Conservation (phyloP, 2,888 invertebrate genomes). For the Podabrus alpinus region DNA sequence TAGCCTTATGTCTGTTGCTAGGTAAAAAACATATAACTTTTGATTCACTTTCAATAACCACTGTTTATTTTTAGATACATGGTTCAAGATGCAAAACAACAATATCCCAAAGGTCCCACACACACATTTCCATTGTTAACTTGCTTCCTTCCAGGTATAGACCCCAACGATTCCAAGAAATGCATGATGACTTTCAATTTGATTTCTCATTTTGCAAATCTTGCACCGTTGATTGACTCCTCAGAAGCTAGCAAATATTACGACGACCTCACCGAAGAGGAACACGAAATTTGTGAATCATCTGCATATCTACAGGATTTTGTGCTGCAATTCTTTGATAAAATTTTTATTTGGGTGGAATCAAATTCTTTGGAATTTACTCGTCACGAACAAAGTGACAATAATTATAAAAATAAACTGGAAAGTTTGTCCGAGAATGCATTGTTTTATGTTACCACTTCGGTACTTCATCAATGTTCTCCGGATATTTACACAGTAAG, state of each 20-base stretch:
- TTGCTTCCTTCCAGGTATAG: constrained; percentile 84
- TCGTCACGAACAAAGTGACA: constrained; percentile 65
- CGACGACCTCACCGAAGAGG: constrained; percentile 76
- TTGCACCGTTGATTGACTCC: constrained; percentile 85
- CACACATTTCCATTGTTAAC: constrained; percentile 82
- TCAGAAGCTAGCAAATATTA: constrained; percentile 73
- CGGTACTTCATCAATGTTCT: constrained; percentile 75
- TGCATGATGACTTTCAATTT: constrained; percentile 78
- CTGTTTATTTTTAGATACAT: constrained; percentile 43
- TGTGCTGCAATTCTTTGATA: constrained; percentile 81
- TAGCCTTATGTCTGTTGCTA: constrained; percentile 70
- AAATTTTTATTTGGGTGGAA: constrained; percentile 72
- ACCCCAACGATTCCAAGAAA: constrained; percentile 84
- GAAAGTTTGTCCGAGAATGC: constrained; percentile 75
- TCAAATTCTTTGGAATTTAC: constrained; percentile 71
- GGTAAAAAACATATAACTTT: constrained; percentile 45
- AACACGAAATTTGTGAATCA: constrained; percentile 74
- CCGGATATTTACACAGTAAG: constrained; percentile 61
- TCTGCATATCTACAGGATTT: constrained; percentile 90
- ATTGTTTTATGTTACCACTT: constrained; percentile 67
- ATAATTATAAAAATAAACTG: constrained; percentile 63
- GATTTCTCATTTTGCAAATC: constrained; percentile 73
- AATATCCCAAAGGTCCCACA: constrained; percentile 75
- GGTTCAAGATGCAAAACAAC: constrained; percentile 58
- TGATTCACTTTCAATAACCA: background rate